phyloP scores from a whole-genome alignment of 2,113 vertebrate species.

The Sturnira hondurensis region DNA sequence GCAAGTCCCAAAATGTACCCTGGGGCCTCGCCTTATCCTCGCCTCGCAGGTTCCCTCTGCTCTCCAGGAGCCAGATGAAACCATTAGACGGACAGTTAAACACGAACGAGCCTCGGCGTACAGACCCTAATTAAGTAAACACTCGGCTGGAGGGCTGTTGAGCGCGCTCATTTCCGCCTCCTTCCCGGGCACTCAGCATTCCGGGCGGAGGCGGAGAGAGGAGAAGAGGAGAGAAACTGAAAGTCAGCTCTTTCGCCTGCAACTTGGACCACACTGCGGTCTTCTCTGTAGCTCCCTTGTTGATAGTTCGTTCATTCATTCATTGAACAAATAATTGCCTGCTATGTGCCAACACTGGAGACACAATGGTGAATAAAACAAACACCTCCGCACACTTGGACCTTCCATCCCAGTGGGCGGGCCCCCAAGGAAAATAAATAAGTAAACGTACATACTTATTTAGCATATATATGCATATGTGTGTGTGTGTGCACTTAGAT shows the following conservation, averaged over 20 bases:
- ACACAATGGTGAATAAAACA: background rate
- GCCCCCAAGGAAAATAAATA: background rate
- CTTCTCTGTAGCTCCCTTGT: background rate
- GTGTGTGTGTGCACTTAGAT: background rate
- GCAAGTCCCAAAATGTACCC: background rate
- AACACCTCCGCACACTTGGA: background rate
- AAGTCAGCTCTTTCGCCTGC: conserved; percentile 34
- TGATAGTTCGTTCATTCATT: background rate
- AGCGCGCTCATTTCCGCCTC: conserved; percentile 66
- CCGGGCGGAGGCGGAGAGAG: background rate
- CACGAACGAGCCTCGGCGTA: conserved; percentile 57
- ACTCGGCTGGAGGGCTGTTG: conserved; percentile 42
- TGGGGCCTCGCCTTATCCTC: background rate
- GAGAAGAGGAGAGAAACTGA: background rate
- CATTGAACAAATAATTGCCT: background rate
- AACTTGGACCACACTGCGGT: background rate
- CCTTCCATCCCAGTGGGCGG: background rate
- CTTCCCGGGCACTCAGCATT: conserved; percentile 44
- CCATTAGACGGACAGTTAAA: conserved; percentile 67
- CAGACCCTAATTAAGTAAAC: conserved; percentile 71
- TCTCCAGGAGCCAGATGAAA: conserved; percentile 45
- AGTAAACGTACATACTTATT: background rate
- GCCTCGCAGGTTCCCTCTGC: background rate
- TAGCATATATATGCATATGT: no score
- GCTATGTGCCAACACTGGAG: background rate